These are phyloP conservation scores for Selene dorsalis DNA, from an alignment of 2,797 vertebrate genomes.

Conservation along the genomic window DNA sequence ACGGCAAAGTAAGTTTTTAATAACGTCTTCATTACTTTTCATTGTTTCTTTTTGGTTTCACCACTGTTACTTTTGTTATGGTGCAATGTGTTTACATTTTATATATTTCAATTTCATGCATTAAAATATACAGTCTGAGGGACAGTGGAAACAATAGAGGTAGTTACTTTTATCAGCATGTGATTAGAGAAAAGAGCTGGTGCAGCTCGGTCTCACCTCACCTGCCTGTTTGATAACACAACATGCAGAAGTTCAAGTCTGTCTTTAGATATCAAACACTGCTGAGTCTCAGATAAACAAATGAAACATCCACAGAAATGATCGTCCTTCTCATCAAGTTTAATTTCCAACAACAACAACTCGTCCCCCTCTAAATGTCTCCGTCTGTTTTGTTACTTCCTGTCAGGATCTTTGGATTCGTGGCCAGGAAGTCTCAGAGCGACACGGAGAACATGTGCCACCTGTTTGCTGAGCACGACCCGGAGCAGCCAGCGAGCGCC, in stretches of 20 bases:
- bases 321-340: no score
- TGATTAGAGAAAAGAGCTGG: no score
- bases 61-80: no score
- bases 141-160: no score
- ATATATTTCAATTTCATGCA: not conserved
- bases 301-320: no score
- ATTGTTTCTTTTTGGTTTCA: not conserved
- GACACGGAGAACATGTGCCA: constrained; percentile 94
- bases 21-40: not conserved
- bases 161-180: no score
- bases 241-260: not conserved
- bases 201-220: not conserved
- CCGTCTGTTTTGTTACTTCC: not conserved
- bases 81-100: no score
- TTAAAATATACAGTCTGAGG: not conserved
- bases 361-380: no score
- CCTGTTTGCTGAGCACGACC: constrained; percentile 96
- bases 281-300: no score
- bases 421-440: constrained; percentile 94
- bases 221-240: no score
- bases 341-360: no score
- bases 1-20: constrained; percentile 90
- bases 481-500: constrained; percentile 95
- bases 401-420: constrained; percentile 93
- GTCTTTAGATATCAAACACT: not conserved